Conservation (phyloP, 2,113 vertebrate genomes). For the Pandion haliaetus region DNA sequence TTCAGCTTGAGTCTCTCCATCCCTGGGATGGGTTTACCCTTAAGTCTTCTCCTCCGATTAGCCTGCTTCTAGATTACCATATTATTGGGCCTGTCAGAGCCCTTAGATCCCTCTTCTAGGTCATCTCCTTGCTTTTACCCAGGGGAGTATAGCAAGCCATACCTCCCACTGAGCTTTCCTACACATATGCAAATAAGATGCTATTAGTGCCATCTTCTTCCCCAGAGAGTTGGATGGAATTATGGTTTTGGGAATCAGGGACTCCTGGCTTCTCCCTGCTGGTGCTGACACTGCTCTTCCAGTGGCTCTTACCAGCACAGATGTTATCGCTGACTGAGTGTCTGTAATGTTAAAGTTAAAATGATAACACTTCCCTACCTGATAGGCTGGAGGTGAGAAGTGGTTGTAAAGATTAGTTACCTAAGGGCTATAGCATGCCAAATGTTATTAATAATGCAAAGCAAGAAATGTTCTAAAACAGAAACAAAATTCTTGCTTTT, state of each 20-base stretch:
- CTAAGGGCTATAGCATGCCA: neutral
- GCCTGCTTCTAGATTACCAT: neutral
- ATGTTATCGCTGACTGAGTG: neutral
- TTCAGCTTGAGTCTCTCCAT: neutral
- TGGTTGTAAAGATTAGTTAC: slow-evolving; percentile 10
- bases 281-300: neutral
- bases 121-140: neutral
- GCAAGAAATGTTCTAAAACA: neutral
- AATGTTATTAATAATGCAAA: slow-evolving; percentile 31
- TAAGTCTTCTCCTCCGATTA: neutral
- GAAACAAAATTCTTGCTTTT: slow-evolving; percentile 18
- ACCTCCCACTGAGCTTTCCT: neutral
- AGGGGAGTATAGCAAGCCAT: neutral
- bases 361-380: neutral
- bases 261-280: neutral
- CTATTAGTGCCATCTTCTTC: neutral
- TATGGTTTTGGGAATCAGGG: neutral
- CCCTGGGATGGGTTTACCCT: neutral
- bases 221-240: neutral
- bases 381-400: neutral
- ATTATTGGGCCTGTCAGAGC: neutral
- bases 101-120: neutral
- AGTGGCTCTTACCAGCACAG: neutral
- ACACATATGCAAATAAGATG: neutral
- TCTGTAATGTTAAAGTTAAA: neutral